phyloP scores from a whole-genome alignment of 2,888 invertebrate species.

The Gibbula magus region DNA sequence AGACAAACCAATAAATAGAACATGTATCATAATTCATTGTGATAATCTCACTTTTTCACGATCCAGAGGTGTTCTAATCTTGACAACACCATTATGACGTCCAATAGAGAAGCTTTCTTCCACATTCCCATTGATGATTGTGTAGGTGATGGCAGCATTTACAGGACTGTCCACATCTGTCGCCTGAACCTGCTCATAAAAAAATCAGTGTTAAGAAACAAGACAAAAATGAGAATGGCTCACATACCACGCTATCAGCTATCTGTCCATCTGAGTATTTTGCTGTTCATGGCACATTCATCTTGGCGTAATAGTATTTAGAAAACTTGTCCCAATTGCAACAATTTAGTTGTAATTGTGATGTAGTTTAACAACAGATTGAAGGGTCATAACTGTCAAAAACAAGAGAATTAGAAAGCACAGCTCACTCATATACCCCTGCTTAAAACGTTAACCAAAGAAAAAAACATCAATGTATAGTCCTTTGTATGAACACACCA shows the following conservation, averaged over 20 bases:
- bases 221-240: neutral
- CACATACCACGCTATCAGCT: neutral
- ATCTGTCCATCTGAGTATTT: neutral
- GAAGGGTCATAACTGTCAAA: too few species aligned
- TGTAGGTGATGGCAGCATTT: conserved; percentile 87
- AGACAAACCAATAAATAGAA: too few species aligned
- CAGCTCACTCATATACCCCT: too few species aligned
- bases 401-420: too few species aligned
- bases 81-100: conserved; percentile 78
- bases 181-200: conserved; percentile 80
- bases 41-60: conserved; percentile 84
- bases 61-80: conserved; percentile 84
- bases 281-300: neutral
- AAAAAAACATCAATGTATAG: too few species aligned
- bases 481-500: too few species aligned
- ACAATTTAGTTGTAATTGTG: too few species aligned
- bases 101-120: conserved; percentile 64
- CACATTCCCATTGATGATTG: conserved; percentile 60
- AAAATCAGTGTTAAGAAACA: neutral
- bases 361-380: too few species aligned
- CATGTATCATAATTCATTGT: neutral
- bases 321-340: too few species aligned
- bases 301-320: too few species aligned
- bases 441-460: too few species aligned
- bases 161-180: conserved; percentile 88